Conservation (phyloP, 2,113 vertebrate genomes). For the Trichechus manatus region DNA sequence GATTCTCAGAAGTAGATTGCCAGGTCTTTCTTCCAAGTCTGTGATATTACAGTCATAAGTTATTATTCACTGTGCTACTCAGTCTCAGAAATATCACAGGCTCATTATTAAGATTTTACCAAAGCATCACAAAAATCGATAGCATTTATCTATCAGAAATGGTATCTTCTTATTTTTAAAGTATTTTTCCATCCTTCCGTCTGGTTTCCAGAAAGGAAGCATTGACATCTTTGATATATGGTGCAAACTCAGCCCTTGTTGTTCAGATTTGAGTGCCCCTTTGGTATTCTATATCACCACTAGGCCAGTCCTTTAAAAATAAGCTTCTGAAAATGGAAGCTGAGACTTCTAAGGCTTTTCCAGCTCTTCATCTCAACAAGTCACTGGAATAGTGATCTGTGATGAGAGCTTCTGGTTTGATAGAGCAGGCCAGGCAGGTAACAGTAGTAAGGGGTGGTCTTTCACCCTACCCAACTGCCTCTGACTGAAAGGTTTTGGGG, state of each 20-base stretch:
- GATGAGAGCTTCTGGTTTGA: neutral
- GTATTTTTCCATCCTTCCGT: conserved; percentile 18
- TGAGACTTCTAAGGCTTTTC: neutral
- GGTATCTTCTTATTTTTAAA: conserved; percentile 25
- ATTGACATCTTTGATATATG: conserved; percentile 34
- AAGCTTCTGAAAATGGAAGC: conserved; percentile 38
- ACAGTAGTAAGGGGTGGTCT: neutral
- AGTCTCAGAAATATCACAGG: neutral
- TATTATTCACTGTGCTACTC: neutral
- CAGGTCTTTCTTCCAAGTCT: neutral
- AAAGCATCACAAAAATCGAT: conserved; percentile 37
- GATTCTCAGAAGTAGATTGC: neutral
- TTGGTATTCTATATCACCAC: neutral
- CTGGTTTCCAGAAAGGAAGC: conserved; percentile 47
- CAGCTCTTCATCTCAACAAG: neutral
- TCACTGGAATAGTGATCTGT: neutral
- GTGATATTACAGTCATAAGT: neutral
- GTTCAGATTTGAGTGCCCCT: neutral
- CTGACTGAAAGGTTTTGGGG: neutral
- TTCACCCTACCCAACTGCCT: neutral
- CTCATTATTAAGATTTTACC: conserved; percentile 44
- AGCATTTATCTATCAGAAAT: neutral
- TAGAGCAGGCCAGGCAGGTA: neutral
- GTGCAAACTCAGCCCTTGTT: neutral
- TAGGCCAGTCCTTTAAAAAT: conserved; percentile 43